phyloP scores from a whole-genome alignment of 2,113 vertebrate genomes.

The Cercocebus atys region DNA sequence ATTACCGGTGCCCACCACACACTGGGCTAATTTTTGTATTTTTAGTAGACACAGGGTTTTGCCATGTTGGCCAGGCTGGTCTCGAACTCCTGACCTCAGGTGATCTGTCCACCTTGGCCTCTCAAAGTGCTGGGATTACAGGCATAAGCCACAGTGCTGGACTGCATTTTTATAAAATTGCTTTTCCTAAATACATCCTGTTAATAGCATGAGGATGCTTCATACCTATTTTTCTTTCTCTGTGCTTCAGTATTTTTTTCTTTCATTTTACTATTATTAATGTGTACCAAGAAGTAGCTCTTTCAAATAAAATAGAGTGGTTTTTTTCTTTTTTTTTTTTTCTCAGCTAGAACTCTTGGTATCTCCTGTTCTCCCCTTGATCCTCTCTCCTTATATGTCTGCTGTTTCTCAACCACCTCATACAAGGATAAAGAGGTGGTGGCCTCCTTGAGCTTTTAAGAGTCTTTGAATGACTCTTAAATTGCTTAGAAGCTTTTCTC shows the following conservation, averaged over 20 bases:
- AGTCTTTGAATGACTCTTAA: neutral
- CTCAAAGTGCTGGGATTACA: too few relatives aligned
- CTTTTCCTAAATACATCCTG: neutral
- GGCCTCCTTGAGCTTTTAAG: neutral
- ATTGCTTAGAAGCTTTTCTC: neutral
- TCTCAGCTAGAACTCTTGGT: neutral
- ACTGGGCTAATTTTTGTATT: too few relatives aligned
- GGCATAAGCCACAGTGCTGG: too few relatives aligned
- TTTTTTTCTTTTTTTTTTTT: neutral
- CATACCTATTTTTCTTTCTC: neutral
- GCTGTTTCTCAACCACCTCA: neutral
- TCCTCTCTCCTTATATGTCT: neutral
- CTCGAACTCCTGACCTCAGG: too few relatives aligned
- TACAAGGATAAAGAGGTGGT: neutral
- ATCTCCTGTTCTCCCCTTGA: neutral
- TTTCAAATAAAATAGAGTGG: fast-evolving
- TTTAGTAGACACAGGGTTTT: too few relatives aligned
- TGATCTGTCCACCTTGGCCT: too few relatives aligned
- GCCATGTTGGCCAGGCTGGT: too few relatives aligned
- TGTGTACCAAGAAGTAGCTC: too few relatives aligned
- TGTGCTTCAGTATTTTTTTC: neutral
- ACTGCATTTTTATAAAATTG: neutral
- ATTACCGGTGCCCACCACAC: too few relatives aligned
- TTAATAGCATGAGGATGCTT: neutral
- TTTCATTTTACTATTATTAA: neutral